Conservation (phyloP, 2,113 vertebrate species). For the Pungitius pungitius region DNA sequence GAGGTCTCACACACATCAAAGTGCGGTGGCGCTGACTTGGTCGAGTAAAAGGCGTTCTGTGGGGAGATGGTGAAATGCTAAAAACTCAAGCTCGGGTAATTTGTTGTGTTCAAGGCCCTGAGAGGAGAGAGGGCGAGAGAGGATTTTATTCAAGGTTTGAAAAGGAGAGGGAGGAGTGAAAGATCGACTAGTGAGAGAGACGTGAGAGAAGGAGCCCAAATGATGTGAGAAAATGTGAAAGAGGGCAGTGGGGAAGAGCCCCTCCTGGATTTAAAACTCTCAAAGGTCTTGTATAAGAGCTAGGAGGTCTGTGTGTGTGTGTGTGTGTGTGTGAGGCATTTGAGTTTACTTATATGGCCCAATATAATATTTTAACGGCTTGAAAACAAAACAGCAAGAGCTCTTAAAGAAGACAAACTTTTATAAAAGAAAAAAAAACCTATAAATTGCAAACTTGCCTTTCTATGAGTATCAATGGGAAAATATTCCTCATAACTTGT, state of each 20-base stretch:
- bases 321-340: background rate
- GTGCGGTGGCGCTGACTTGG: conserved; percentile 45
- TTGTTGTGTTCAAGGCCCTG: conserved; percentile 59
- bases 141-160: conserved; percentile 24
- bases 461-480: background rate
- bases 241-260: conserved; percentile 35
- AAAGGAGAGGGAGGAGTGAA: conserved; percentile 17
- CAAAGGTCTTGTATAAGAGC: conserved; percentile 44
- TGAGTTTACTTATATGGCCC: conserved; percentile 41
- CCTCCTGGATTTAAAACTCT: conserved; percentile 61
- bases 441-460: background rate
- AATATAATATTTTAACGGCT: conserved; percentile 18
- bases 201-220: conserved; percentile 47
- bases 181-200: conserved; percentile 47
- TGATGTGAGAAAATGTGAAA: conserved; percentile 55
- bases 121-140: conserved; percentile 24
- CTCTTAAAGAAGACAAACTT: background rate
- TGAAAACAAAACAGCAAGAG: background rate
- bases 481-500: background rate
- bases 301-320: conserved; percentile 46
- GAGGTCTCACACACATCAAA: conserved; percentile 76
- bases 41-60: conserved; percentile 65
- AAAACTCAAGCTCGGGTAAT: conserved; percentile 51
- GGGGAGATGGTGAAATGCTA: conserved; percentile 62
- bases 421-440: background rate